These are phyloP conservation scores for Euphydryas editha DNA, from an alignment of 2,888 invertebrate genomes.

Conservation along the genomic window DNA sequence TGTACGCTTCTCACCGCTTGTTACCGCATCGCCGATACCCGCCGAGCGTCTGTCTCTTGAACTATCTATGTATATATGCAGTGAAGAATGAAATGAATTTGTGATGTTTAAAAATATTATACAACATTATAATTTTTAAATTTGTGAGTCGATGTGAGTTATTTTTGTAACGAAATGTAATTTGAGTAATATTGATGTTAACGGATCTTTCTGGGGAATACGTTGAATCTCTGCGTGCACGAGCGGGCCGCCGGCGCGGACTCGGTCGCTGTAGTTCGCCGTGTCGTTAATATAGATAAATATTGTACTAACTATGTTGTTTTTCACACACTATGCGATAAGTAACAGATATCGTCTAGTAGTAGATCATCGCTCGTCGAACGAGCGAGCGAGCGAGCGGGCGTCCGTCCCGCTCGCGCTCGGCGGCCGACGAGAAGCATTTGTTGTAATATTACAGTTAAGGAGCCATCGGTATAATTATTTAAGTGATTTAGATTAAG, in stretches of 20 bases:
- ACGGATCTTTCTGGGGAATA: slow-evolving; percentile 26
- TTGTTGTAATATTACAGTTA: slow-evolving; percentile 82
- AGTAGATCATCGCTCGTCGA: slow-evolving; percentile 62
- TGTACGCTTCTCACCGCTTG: slow-evolving; percentile 80
- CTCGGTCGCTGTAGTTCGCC: slow-evolving; percentile 53
- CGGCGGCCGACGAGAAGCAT: slow-evolving; percentile 81
- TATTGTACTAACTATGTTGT: slow-evolving; percentile 70
- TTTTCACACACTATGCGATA: slow-evolving; percentile 80
- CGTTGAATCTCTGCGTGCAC: slow-evolving; percentile 42
- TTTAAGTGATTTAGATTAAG: slow-evolving; percentile 82
- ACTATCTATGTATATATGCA: slow-evolving; percentile 80
- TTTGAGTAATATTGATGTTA: slow-evolving; percentile 20
- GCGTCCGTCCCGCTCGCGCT: slow-evolving; percentile 57
- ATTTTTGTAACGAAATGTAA: slow-evolving; percentile 67
- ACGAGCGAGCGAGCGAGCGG: neutral
- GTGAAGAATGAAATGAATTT: slow-evolving; percentile 66
- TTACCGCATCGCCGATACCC: slow-evolving; percentile 61
- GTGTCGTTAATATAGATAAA: slow-evolving; percentile 68
- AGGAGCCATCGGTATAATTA: slow-evolving; percentile 81
- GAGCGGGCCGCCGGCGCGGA: slow-evolving; percentile 47
- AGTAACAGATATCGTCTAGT: slow-evolving; percentile 76
- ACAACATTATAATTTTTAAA: slow-evolving; percentile 65
- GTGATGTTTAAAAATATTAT: slow-evolving; percentile 69
- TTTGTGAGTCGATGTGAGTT: slow-evolving; percentile 73
- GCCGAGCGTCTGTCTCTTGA: slow-evolving; percentile 47